These are phyloP conservation scores for Takifugu flavidus DNA, from an alignment of 2,113 vertebrate genomes.

Conservation along the genomic window DNA sequence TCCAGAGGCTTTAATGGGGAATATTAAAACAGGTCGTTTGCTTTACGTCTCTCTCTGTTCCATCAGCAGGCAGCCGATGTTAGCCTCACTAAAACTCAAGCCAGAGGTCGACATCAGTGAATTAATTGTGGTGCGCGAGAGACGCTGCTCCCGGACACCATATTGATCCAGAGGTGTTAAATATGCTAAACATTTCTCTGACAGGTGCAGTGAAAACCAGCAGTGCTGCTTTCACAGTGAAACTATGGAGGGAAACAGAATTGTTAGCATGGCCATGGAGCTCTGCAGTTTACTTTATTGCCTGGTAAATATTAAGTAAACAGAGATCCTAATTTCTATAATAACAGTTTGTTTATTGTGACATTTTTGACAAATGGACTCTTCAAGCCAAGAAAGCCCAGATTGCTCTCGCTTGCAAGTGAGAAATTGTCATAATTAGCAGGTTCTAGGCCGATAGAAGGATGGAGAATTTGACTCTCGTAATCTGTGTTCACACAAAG, in stretches of 20 bases:
- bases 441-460: background rate
- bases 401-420: background rate
- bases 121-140: slow-evolving; percentile 56
- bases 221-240: slow-evolving; percentile 12
- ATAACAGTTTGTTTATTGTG: slow-evolving; percentile 56
- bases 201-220: slow-evolving; percentile 44
- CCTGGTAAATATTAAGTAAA: slow-evolving; percentile 47
- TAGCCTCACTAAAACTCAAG: slow-evolving; percentile 63
- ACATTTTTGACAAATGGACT: slow-evolving; percentile 40
- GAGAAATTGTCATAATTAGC: background rate
- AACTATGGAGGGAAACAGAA: background rate
- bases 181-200: slow-evolving; percentile 67
- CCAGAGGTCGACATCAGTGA: slow-evolving; percentile 60
- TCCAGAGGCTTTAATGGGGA: slow-evolving; percentile 40
- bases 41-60: slow-evolving; percentile 43
- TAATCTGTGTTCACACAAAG: too few relatives aligned
- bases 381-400: slow-evolving; percentile 23
- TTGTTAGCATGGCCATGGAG: slow-evolving; percentile 8
- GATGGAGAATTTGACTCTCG: too few relatives aligned
- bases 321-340: slow-evolving; percentile 51
- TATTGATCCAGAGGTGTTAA: slow-evolving; percentile 66
- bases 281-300: slow-evolving; percentile 39
- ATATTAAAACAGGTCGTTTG: slow-evolving; percentile 49
- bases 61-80: slow-evolving; percentile 53
- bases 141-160: slow-evolving; percentile 48